Conservation (phyloP, 2,888 invertebrate genomes). For the Dryomyza anilis region DNA sequence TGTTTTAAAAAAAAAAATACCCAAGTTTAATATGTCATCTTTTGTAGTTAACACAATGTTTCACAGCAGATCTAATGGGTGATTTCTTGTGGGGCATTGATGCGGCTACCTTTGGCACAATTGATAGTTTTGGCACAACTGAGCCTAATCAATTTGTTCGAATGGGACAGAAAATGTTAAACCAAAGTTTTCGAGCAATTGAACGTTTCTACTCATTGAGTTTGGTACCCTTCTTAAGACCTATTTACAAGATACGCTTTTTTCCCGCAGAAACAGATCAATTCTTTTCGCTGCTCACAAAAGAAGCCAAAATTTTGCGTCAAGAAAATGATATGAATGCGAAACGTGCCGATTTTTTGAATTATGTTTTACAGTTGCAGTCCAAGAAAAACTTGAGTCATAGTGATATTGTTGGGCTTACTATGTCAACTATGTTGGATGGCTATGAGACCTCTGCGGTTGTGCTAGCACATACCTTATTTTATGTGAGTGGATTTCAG, state of each 20-base stretch:
- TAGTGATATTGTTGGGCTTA: constrained; percentile 51
- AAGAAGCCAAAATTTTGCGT: constrained; percentile 47
- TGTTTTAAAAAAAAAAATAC: no score
- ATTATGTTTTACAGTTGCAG: constrained; percentile 48
- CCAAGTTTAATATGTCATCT: no score
- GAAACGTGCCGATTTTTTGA: constrained; percentile 49
- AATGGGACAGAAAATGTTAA: constrained; percentile 40
- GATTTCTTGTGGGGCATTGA: constrained; percentile 55
- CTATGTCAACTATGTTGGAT: constrained; percentile 51
- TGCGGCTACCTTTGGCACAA: constrained; percentile 42
- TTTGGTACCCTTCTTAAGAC: constrained; percentile 41
- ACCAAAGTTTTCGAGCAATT: constrained; percentile 38
- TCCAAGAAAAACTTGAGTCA: constrained; percentile 46
- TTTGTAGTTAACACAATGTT: constrained; percentile 48
- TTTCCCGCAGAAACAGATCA: constrained; percentile 68
- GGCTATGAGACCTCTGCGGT: constrained; percentile 54
- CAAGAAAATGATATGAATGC: constrained; percentile 26
- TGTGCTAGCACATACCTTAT: constrained; percentile 44
- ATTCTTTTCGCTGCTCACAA: constrained; percentile 48
- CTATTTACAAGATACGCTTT: constrained; percentile 41
- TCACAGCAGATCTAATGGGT: constrained; percentile 46
- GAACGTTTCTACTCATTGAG: constrained; percentile 41
- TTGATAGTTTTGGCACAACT: no score
- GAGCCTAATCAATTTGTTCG: constrained; percentile 35
- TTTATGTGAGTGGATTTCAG: constrained; percentile 41